Conservation (phyloP, 2,113 vertebrate species). For the Lycaon pictus region DNA sequence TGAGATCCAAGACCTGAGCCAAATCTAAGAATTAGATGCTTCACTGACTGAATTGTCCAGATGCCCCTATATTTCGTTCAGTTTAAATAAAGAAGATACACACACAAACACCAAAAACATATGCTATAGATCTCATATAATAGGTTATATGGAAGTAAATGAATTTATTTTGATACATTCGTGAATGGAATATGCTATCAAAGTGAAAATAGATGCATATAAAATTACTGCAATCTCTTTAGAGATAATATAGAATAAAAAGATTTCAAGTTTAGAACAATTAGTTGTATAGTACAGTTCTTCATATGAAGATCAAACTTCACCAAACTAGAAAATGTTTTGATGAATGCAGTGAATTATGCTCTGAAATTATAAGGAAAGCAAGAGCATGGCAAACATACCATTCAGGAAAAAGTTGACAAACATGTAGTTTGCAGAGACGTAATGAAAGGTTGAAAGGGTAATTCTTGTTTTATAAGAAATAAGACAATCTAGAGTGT, state of each 20-base stretch:
- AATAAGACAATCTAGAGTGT: background rate
- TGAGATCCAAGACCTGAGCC: background rate
- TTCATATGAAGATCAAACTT: background rate
- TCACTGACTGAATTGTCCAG: background rate
- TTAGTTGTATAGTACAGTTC: background rate
- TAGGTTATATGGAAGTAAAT: too few species aligned
- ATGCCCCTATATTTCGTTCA: background rate
- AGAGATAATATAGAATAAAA: background rate
- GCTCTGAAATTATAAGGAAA: background rate
- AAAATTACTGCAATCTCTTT: background rate
- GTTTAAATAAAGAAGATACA: background rate
- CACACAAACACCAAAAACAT: background rate
- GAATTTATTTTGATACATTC: background rate
- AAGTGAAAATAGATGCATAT: background rate
- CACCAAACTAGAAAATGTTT: background rate
- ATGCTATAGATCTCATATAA: background rate
- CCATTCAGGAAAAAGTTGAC: background rate
- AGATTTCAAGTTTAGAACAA: background rate
- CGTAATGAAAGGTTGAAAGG: background rate
- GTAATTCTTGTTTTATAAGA: background rate
- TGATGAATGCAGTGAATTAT: background rate
- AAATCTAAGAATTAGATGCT: background rate
- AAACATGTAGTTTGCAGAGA: background rate
- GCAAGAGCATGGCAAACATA: background rate
- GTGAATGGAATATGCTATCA: background rate